Percentiles rank a stretch among this genome's conserved stretches.
phyloP scores from a whole-genome alignment of 2,113 vertebrate species.

The Coptodon bakossiorum region DNA sequence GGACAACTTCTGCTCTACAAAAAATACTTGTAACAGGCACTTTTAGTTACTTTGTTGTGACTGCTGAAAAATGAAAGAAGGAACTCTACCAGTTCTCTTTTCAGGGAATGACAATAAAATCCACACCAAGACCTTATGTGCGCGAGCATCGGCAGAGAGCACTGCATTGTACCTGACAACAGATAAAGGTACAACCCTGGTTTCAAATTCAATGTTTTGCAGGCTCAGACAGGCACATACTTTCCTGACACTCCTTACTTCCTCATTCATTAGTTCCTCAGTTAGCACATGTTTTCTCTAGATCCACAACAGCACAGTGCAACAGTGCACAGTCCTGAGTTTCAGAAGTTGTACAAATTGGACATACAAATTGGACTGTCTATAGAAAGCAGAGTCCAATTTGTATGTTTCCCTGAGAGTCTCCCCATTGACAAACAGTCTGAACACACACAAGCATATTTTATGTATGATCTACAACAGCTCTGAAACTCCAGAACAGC shows the following conservation, averaged over 20 bases:
- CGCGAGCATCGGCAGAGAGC: background rate
- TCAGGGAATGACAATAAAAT: background rate
- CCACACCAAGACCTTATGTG: background rate
- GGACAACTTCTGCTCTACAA: background rate
- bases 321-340: background rate
- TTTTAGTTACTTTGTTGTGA: background rate
- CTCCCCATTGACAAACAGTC: background rate
- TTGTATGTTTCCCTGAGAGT: background rate
- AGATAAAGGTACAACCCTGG: fast-evolving
- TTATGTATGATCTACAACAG: background rate
- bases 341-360: background rate
- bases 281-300: background rate
- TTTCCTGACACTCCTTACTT: background rate
- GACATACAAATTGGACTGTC: fast-evolving
- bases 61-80: background rate
- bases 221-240: background rate
- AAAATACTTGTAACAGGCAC: background rate
- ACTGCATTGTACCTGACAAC: background rate
- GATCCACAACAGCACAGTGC: fast-evolving
- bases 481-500: background rate
- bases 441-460: background rate
- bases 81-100: background rate
- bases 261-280: background rate
- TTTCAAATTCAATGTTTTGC: background rate
- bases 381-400: fast-evolving